Evolutionary conservation across 2,888 invertebrate genomes (phyloP).

Genomic region (Polyommatus icarus): DNA sequence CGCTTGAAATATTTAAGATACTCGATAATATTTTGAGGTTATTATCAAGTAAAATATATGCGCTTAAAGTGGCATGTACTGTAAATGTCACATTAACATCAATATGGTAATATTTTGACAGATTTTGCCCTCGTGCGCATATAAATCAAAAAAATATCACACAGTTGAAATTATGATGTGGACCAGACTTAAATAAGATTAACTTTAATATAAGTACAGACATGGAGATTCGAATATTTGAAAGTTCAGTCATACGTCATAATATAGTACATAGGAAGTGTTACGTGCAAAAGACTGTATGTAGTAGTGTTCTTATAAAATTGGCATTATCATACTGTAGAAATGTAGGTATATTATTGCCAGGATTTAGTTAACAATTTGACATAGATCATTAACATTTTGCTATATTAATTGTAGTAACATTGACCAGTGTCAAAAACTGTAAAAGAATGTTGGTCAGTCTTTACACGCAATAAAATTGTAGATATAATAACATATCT

Average conservation of each 20-base stretch:
- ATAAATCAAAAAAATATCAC: neutral
- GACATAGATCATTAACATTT: too few relatives aligned
- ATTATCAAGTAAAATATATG: conserved; percentile 7
- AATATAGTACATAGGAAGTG: neutral
- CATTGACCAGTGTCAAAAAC: neutral
- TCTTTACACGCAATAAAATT: neutral
- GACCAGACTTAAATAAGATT: neutral
- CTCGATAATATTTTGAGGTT: neutral
- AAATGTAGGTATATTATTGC: neutral
- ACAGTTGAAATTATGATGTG: neutral
- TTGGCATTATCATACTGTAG: neutral
- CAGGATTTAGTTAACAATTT: neutral
- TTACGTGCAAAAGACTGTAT: neutral
- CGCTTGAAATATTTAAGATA: conserved; percentile 64
- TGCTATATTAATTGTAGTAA: too few relatives aligned
- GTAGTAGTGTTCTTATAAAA: neutral
- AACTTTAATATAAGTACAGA: conserved; percentile 12
- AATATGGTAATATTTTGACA: neutral
- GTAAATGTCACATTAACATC: neutral
- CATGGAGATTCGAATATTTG: conserved; percentile 13
- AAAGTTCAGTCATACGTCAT: conserved; percentile 6
- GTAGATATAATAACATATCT: neutral
- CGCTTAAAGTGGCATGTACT: conserved; percentile 22
- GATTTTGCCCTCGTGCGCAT: neutral
- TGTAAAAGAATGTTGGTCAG: neutral